Percentiles rank a stretch among this genome's conserved stretches.
phyloP scores from a whole-genome alignment of 2,797 vertebrate genomes.

The Ptychadena robeensis region DNA sequence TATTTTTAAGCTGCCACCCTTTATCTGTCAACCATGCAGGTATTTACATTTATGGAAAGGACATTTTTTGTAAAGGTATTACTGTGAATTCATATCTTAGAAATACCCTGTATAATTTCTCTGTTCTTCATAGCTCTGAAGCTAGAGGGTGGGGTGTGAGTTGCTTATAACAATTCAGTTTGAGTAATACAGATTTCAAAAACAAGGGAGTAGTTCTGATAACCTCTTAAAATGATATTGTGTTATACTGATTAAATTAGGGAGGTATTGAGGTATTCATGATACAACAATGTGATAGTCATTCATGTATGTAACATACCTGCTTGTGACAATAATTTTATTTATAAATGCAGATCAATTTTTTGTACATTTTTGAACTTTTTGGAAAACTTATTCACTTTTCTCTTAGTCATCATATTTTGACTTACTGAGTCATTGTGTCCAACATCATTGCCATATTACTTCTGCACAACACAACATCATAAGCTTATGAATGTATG shows the following conservation, averaged over 20 bases:
- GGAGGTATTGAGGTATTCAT: neutral
- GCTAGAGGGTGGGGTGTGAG: constrained; percentile 34
- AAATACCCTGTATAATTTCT: constrained; percentile 6
- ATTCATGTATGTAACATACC: too few relatives aligned
- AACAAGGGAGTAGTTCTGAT: constrained; percentile 50
- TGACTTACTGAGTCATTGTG: too few relatives aligned
- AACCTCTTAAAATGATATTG: neutral
- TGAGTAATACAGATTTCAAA: constrained; percentile 41
- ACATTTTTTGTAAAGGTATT: neutral
- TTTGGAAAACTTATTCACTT: too few relatives aligned
- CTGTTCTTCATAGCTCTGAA: neutral
- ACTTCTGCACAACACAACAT: too few relatives aligned
- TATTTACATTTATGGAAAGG: neutral
- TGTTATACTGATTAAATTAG: neutral
- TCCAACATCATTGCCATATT: too few relatives aligned
- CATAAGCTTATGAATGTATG: too few relatives aligned
- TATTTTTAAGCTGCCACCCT: neutral
- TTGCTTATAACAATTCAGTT: constrained; percentile 9
- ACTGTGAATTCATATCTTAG: neutral
- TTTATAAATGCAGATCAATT: too few relatives aligned
- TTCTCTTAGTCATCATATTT: too few relatives aligned
- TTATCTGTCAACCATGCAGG: neutral
- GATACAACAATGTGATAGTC: neutral
- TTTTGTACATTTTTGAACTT: too few relatives aligned
- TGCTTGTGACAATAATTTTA: too few relatives aligned